Evolutionary conservation across 2,888 invertebrate genomes (phyloP), one percentile per base, ranked within the genome.

Genomic region (Cephus sareptanus): DNA sequence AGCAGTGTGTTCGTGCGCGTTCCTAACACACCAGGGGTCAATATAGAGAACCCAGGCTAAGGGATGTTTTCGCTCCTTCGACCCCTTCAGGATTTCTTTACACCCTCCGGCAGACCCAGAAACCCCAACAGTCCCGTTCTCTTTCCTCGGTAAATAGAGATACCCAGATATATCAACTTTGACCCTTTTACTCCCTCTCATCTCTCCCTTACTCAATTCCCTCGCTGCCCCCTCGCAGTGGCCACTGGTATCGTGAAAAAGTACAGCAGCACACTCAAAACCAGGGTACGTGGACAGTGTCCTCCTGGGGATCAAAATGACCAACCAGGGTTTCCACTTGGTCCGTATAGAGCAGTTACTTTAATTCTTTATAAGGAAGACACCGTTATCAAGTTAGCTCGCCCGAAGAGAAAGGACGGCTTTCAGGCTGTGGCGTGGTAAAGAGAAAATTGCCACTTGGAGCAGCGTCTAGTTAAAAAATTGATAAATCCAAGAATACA

Each of bases 291-390:
- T 11, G 1, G 35, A 74, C 79, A 80, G 74, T 80, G 79, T 79
- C 79, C 84, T 79, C 79, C 40, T 78, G 81, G 81, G 81, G 76
- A 79, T 83, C 79, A 82, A 79, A 83, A 83, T 80, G 80, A 76
- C 75, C 80, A 76, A 76, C 71, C 78, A 80, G 76, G 76, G 80
- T 76, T 77, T 77, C 81, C 81, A 82, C 80, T 81, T 83, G 81
- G 81, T 82, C 82, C 78, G 71, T 12, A 4, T 71, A 34, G 79
- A 81, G 79, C 83, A 83, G 84, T 86, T 82, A 83, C 82, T 83
- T 87, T 85, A 87, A 87, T 86, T 85, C 84, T 86, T 87, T 86
- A 87, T 84, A 84, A 87, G 83, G 82, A 81, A 85, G 85, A 83
- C 82, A 78, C 83, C 82, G 81, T 86, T 86, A 87, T 86, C 86